Evolutionary conservation across 2,113 vertebrate species (phyloP).

Genomic region (Laticauda colubrina): DNA sequence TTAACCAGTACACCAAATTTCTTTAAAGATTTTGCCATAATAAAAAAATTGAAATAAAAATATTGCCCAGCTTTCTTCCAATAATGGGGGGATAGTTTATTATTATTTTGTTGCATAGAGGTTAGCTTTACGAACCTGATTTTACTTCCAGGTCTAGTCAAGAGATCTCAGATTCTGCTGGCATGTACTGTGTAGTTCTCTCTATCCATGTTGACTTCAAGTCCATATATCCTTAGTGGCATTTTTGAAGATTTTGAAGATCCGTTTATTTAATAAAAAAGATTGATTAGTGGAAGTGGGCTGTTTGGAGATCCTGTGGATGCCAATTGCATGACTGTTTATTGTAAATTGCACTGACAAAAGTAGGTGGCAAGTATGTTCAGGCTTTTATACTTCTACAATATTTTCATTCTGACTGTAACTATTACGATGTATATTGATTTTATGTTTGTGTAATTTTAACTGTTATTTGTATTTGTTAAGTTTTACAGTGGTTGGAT

Average conservation of each 20-base stretch:
- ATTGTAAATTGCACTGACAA: neutral
- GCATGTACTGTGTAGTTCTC: neutral
- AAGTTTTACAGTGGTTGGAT: neutral
- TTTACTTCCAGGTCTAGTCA: neutral
- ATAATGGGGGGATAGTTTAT: neutral
- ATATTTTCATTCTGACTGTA: neutral
- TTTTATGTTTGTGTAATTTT: neutral
- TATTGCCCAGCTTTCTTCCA: neutral
- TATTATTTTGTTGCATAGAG: neutral
- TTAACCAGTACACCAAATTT: neutral
- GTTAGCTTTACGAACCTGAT: neutral
- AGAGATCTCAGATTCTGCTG: neutral
- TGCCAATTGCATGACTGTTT: neutral
- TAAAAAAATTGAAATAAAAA: neutral
- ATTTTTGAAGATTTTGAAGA: neutral
- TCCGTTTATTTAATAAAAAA: neutral
- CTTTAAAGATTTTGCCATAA: neutral
- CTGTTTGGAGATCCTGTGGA: neutral
- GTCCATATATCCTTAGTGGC: neutral
- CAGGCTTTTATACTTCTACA: neutral
- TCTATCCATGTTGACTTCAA: neutral
- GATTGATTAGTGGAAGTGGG: neutral
- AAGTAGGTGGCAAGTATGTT: neutral
- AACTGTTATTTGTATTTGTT: neutral
- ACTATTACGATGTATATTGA: neutral